Percentiles rank a stretch among this genome's conserved stretches.
These are phyloP conservation scores for Rhinogobio ventralis DNA, from an alignment of 2,797 vertebrate genomes.

Conservation along the genomic window DNA sequence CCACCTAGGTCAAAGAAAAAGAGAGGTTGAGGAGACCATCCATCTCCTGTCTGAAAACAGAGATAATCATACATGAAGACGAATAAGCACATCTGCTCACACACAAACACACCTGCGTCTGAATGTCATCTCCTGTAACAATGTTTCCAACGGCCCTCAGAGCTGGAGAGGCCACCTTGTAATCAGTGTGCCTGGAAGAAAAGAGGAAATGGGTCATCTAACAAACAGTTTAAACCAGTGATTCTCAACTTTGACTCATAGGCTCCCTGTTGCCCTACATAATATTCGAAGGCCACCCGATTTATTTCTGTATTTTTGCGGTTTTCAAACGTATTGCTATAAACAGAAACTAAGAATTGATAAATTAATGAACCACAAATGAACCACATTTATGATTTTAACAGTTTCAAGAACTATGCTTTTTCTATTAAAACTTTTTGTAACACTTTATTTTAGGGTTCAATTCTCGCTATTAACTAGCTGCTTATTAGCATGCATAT, in stretches of 20 bases:
- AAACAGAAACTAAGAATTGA: background rate
- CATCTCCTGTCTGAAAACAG: background rate
- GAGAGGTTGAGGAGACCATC: background rate
- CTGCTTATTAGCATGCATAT: no score
- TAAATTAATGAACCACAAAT: background rate
- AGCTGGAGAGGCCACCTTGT: conserved; percentile 97
- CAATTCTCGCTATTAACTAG: no score
- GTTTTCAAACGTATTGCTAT: background rate
- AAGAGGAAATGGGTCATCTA: background rate
- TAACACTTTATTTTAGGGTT: no score
- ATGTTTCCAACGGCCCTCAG: conserved; percentile 97
- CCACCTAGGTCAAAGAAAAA: conserved; percentile 81
- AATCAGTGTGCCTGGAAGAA: conserved; percentile 91
- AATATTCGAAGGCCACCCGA: background rate
- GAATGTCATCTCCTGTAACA: conserved; percentile 97
- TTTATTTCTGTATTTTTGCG: background rate
- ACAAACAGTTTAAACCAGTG: background rate
- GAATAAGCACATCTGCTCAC: background rate
- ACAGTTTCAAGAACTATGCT: background rate
- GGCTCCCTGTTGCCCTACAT: background rate
- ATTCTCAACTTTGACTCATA: background rate
- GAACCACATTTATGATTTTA: background rate
- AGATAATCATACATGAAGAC: conserved; percentile 13
- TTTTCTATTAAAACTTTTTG: no score
- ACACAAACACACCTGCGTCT: conserved; percentile 88